These are phyloP conservation scores for Latrodectus hesperus DNA, from an alignment of 2,888 invertebrate species.

Conservation along the genomic window DNA sequence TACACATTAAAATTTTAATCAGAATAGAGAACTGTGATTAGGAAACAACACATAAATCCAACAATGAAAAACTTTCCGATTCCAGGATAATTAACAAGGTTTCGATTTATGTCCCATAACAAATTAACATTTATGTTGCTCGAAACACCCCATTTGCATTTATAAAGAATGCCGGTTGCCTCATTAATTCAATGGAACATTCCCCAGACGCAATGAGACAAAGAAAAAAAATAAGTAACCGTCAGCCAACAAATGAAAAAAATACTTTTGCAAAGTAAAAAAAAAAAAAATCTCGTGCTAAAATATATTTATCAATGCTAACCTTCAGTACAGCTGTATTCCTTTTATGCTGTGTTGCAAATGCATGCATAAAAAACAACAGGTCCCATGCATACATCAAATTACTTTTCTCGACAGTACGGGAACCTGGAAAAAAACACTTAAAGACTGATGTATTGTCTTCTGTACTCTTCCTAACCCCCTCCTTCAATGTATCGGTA, in stretches of 20 bases:
- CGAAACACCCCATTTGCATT: too few relatives aligned
- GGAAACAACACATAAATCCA: too few relatives aligned
- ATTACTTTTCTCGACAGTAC: slow-evolving; percentile 18
- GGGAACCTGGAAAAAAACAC: slow-evolving; percentile 32
- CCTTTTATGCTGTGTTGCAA: not conserved
- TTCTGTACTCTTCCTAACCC: not conserved
- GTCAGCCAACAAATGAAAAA: not conserved
- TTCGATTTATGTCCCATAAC: too few relatives aligned
- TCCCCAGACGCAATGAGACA: not conserved
- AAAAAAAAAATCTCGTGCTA: not conserved
- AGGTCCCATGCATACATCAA: not conserved
- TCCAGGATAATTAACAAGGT: too few relatives aligned
- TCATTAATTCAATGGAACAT: not conserved
- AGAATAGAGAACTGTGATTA: too few relatives aligned
- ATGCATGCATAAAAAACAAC: not conserved
- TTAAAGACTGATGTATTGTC: slow-evolving; percentile 29
- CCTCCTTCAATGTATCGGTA: slow-evolving; percentile 5
- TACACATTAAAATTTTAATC: too few relatives aligned
- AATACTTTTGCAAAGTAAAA: not conserved
- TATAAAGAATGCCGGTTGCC: not conserved
- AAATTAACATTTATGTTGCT: too few relatives aligned
- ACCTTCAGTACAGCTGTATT: not conserved
- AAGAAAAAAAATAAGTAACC: not conserved
- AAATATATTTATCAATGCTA: not conserved
- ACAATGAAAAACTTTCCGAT: too few relatives aligned